Conservation (phyloP, 2,113 vertebrate species). For the Podocnemis expansa region DNA sequence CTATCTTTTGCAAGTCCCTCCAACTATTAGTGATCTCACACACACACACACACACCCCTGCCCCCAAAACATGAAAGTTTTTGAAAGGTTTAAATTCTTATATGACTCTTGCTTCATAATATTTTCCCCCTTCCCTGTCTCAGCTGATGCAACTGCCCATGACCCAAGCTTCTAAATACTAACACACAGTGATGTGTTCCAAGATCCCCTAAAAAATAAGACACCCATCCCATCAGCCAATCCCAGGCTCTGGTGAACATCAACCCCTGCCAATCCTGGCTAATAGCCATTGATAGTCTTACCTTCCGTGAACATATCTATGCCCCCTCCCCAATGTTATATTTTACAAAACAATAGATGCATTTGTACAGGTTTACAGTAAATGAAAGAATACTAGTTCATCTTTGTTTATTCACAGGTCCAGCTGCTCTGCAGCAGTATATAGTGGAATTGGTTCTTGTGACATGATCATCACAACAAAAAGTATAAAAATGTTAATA, state of each 20-base stretch:
- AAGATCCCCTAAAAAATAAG: not conserved
- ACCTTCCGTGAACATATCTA: too few relatives aligned
- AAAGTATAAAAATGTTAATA: not conserved
- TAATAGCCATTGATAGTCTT: too few relatives aligned
- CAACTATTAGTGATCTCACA: not conserved
- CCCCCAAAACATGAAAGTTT: not conserved
- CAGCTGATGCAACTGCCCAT: accelerated
- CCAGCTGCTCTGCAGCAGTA: not conserved
- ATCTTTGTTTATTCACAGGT: not conserved
- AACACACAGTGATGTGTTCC: not conserved
- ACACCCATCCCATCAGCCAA: too few relatives aligned
- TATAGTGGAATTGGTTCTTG: not conserved
- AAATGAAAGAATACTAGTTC: not conserved
- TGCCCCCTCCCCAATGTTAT: too few relatives aligned
- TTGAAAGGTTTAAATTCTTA: not conserved
- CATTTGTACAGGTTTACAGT: not conserved
- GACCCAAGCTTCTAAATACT: not conserved
- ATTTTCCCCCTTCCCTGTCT: not conserved
- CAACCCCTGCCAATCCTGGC: too few relatives aligned
- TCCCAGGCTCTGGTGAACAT: too few relatives aligned
- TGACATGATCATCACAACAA: accelerated
- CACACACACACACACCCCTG: too few relatives aligned
- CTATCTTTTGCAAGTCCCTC: not conserved
- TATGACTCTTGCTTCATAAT: not conserved
- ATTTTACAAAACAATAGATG: not conserved